These are phyloP conservation scores for Isotomurus palustris DNA, from an alignment of 2,888 invertebrate genomes.

Conservation along the genomic window DNA sequence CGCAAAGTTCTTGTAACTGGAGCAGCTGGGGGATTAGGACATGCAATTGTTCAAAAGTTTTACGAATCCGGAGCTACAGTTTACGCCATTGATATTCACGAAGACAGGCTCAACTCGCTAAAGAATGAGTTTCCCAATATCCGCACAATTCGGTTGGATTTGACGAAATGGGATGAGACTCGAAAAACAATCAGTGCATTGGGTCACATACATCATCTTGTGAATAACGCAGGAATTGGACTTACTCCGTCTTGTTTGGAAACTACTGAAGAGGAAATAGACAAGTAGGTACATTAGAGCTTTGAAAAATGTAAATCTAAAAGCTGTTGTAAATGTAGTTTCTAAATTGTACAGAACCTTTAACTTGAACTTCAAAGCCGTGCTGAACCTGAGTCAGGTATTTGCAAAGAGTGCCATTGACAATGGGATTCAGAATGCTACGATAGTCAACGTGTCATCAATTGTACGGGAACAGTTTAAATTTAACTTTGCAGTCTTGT, in stretches of 20 bases:
- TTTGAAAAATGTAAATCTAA: background rate
- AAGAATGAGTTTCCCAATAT: background rate
- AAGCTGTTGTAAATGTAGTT: background rate
- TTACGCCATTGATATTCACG: background rate
- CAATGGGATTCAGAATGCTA: constrained; percentile 16
- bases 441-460: constrained; percentile 24
- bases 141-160: background rate
- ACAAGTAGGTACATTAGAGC: constrained; percentile 10
- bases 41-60: constrained; percentile 5
- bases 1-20: too few relatives aligned
- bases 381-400: constrained; percentile 17
- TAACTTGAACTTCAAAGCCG: constrained; percentile 23
- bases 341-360: constrained; percentile 16
- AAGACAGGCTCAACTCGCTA: background rate
- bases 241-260: constrained; percentile 17
- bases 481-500: background rate
- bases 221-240: constrained; percentile 19
- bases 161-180: background rate
- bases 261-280: constrained; percentile 16
- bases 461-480: too few relatives aligned
- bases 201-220: background rate
- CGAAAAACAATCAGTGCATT: background rate
- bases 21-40: too few relatives aligned
- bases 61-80: constrained; percentile 2
- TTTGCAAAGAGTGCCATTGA: constrained; percentile 21